Evolutionary conservation across 2,888 invertebrate species (phyloP).

Genomic region (Hypomecis atomaria): DNA sequence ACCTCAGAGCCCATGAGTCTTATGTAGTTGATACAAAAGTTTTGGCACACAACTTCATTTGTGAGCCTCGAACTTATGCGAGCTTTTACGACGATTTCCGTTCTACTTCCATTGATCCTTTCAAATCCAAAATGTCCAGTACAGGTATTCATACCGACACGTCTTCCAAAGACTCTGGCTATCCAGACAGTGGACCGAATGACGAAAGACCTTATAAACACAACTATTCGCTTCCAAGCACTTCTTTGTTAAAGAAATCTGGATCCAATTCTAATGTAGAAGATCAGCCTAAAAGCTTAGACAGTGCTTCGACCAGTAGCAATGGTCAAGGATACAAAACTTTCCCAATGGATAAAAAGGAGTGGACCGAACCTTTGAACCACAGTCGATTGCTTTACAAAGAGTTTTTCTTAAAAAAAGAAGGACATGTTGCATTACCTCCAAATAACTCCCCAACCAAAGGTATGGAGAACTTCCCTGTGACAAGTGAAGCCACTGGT

Average conservation of each 20-base stretch:
- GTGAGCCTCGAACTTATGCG: conserved; percentile 66
- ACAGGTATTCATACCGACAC: conserved; percentile 68
- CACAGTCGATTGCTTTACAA: conserved; percentile 78
- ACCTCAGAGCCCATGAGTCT: conserved; percentile 45
- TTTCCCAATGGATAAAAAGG: conserved; percentile 57
- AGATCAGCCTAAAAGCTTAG: conserved; percentile 72
- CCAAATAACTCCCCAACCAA: conserved; percentile 73
- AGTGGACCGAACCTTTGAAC: conserved; percentile 70
- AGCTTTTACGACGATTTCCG: conserved; percentile 75
- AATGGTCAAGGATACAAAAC: conserved; percentile 63
- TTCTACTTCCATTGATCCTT: conserved; percentile 52
- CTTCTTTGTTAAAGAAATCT: conserved; percentile 59
- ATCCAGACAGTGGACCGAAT: conserved; percentile 69
- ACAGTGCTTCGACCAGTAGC: conserved; percentile 61
- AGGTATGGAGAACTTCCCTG: conserved; percentile 47
- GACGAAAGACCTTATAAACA: conserved; percentile 65
- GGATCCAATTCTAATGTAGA: conserved; percentile 55
- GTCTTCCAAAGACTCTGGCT: conserved; percentile 79
- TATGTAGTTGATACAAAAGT: conserved; percentile 49
- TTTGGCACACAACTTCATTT: conserved; percentile 52
- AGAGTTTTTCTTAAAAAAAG: conserved; percentile 77
- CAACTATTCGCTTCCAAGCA: conserved; percentile 67
- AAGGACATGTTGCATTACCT: conserved; percentile 68
- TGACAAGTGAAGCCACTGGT: conserved; percentile 49
- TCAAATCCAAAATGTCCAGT: conserved; percentile 65